phyloP scores from a whole-genome alignment of 2,888 invertebrate genomes.

The Mythimna lalbum region DNA sequence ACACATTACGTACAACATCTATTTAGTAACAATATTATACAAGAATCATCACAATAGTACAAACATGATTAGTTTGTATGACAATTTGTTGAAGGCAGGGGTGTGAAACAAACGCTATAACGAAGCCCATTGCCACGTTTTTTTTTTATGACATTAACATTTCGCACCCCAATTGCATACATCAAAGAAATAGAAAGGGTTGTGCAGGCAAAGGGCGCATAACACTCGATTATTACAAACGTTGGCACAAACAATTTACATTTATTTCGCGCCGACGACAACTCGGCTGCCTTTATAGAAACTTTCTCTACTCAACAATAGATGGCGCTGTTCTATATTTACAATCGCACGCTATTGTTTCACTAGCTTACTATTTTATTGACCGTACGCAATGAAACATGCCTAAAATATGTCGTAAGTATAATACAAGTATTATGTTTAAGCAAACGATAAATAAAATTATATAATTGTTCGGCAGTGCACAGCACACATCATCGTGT shows the following conservation, averaged over 20 bases:
- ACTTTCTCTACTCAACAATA: conserved; percentile 82
- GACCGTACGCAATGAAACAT: conserved; percentile 79
- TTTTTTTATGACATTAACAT: conserved; percentile 86
- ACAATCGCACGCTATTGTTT: conserved; percentile 72
- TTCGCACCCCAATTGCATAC: conserved; percentile 87
- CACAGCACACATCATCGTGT: conserved; percentile 76
- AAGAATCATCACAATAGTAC: conserved; percentile 76
- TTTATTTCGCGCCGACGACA: conserved; percentile 72
- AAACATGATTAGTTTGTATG: conserved; percentile 84
- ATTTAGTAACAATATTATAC: conserved; percentile 80
- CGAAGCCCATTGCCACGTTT: conserved; percentile 86
- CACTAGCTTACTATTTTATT: conserved; percentile 75
- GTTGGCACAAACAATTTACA: conserved; percentile 89
- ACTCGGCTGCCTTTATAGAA: conserved; percentile 62
- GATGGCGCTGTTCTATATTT: conserved; percentile 87
- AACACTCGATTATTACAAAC: conserved; percentile 88
- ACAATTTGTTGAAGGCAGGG: conserved; percentile 82
- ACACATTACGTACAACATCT: conserved; percentile 79
- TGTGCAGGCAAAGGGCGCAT: conserved; percentile 84
- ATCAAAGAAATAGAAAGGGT: conserved; percentile 89
- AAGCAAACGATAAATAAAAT: conserved; percentile 64
- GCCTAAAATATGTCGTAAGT: conserved; percentile 62
- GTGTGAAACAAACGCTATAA: conserved; percentile 86
- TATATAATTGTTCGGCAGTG: conserved; percentile 61
- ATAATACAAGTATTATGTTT: conserved; percentile 56